These are phyloP conservation scores for Apoderus coryli DNA, from an alignment of 2,888 invertebrate species.

Conservation along the genomic window DNA sequence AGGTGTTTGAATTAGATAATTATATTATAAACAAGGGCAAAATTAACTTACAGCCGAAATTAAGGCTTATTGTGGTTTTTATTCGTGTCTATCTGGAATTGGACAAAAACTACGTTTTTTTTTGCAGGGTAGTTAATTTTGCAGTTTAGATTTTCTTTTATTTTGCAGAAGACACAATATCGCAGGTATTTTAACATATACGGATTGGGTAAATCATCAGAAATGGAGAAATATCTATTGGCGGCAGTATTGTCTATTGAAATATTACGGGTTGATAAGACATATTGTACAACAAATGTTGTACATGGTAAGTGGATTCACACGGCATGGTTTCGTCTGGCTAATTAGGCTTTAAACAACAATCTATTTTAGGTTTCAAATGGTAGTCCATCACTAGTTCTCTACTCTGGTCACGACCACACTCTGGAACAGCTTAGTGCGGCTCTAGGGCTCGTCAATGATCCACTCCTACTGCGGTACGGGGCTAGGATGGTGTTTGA, in stretches of 20 bases:
- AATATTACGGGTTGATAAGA: conserved; percentile 70
- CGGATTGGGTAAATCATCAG: conserved; percentile 63
- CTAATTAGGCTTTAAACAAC: not conserved
- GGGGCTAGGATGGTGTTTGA: conserved; percentile 81
- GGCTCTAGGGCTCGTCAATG: conserved; percentile 56
- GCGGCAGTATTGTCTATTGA: conserved; percentile 50
- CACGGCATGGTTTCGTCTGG: not conserved
- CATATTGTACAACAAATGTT: conserved; percentile 72
- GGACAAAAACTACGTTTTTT: too few relatives aligned
- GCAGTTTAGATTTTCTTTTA: too few relatives aligned
- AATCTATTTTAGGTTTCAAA: conserved; percentile 24
- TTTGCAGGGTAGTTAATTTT: too few relatives aligned
- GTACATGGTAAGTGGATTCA: conserved; percentile 42
- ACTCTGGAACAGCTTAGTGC: conserved; percentile 72
- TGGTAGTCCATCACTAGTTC: conserved; percentile 29
- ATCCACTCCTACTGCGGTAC: conserved; percentile 56
- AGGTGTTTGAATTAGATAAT: too few relatives aligned
- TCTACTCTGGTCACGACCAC: conserved; percentile 77
- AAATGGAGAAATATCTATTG: conserved; percentile 42
- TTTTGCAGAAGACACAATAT: conserved; percentile 43
- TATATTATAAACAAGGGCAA: too few relatives aligned
- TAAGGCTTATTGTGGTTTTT: too few relatives aligned
- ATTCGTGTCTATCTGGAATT: too few relatives aligned
- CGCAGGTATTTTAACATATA: conserved; percentile 63
- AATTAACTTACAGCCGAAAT: too few relatives aligned